Base-by-base conservation (phyloP, 2,113 vertebrate genomes). In the Macroglossus sobrinus region DNA sequence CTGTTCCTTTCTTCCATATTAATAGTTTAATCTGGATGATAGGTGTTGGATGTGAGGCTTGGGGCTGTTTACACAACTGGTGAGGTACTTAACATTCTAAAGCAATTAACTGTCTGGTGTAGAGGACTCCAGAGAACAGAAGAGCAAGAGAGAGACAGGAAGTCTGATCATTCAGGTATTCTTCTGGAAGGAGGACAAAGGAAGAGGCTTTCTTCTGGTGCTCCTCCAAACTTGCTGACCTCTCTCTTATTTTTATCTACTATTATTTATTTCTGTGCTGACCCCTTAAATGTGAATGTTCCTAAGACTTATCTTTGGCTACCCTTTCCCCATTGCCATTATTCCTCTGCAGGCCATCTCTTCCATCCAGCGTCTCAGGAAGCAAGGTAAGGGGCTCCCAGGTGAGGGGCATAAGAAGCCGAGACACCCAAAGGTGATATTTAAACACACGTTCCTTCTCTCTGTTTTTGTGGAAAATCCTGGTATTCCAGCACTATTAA, bases 61-160 rank as follows among this genome's bases (percentile, higher is more conserved):
- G 91, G 76, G 93, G 80, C 94, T 96, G 55, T 95, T 97, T 88
- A 94, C 5, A 61, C 75, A 80, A 57, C 26, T 80, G 91, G 50
- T 61, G 47, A 68, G 64, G 85, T 87, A 18, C 59, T 95, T 94
- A 75, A 90, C 91, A 76, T 79, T 66, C 64, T 89, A 57, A 89
- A 90, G 84, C 95, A 64, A 97, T 89, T 72, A 75, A 35, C 84
- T 89, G 26, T 59, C 79, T 96, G 64, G 80, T 40, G 19, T 40
- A 89, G 80, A 88, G 84, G 45, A 61, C 88, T 78, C 96, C 59
- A 24, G 64, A 59, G 75, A 43, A 40, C 21, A 66, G 81, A 76
- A 57, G 15, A 82, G 40, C 18, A 91, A 66, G 84, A 64, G 15
- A 57, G 1, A 40, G 50, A 40, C 1, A 12, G 26, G 33, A 26